These are phyloP conservation scores for Bemisia tabaci DNA, from an alignment of 1,140 invertebrate species.

Conservation along the genomic window DNA sequence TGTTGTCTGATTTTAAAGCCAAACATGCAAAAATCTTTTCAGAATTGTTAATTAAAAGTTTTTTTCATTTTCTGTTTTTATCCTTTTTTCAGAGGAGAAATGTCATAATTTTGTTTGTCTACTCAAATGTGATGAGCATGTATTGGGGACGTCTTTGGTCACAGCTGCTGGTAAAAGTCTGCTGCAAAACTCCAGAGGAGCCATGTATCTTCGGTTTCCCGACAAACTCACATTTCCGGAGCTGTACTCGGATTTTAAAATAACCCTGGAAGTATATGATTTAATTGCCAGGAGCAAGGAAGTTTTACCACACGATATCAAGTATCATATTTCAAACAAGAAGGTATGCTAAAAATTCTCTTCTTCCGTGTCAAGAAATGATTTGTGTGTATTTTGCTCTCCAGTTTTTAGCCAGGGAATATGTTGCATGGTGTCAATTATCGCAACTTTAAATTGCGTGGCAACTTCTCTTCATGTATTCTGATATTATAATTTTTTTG, in stretches of 20 bases:
- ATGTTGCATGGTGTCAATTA: no score
- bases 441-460: no score
- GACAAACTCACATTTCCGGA: conserved; percentile 65
- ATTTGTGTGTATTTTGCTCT: no score
- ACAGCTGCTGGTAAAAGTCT: background rate
- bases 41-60: no score
- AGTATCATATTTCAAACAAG: background rate
- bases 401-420: no score
- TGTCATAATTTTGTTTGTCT: background rate
- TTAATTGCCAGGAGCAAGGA: conserved; percentile 3
- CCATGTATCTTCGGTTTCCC: conserved; percentile 42
- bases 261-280: conserved; percentile 68
- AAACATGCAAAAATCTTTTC: no score
- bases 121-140: background rate
- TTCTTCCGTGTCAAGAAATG: no score
- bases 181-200: background rate
- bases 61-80: no score
- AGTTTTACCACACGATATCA: background rate
- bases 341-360: background rate
- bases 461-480: no score
- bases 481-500: no score
- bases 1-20: no score
- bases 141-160: background rate
- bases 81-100: background rate
- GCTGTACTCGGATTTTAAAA: conserved; percentile 70